Conservation (phyloP, 2,888 invertebrate genomes). For the Drosophila sordidapex region DNA sequence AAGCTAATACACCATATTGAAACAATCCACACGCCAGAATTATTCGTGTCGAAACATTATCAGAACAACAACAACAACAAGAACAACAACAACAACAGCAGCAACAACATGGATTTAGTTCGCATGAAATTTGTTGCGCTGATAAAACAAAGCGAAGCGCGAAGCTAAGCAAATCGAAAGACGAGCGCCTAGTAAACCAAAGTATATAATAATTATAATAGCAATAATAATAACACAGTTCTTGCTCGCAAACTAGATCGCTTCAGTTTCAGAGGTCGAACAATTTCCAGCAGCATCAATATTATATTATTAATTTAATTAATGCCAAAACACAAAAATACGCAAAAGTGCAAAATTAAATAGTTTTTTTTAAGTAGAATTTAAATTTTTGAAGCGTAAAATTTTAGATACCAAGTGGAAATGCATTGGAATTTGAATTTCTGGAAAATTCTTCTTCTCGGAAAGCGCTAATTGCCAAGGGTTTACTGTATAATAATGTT, state of each 20-base stretch:
- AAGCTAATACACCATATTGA: constrained; percentile 16
- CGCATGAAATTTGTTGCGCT: constrained; percentile 54
- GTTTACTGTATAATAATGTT: background rate
- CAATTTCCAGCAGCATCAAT: background rate
- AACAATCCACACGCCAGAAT: constrained; percentile 13
- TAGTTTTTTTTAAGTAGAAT: background rate
- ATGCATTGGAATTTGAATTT: background rate
- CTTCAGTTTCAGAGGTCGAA: background rate
- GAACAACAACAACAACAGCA: background rate
- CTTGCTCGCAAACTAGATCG: background rate
- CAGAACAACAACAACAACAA: constrained; percentile 14
- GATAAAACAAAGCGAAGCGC: constrained; percentile 61
- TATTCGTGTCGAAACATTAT: constrained; percentile 44
- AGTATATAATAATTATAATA: constrained; percentile 10
- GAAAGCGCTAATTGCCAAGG: background rate
- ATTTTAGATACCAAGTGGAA: background rate
- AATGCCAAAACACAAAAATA: background rate
- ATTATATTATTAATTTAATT: background rate
- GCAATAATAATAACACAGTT: background rate
- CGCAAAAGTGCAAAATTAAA: background rate
- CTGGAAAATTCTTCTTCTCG: background rate
- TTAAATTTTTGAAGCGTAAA: background rate
- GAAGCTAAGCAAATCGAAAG: constrained; percentile 21
- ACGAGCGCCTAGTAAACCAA: constrained; percentile 4
- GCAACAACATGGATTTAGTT: constrained; percentile 37